These are phyloP conservation scores for Kradibia gibbosae DNA, from an alignment of 1,140 invertebrate species.

Conservation along the genomic window DNA sequence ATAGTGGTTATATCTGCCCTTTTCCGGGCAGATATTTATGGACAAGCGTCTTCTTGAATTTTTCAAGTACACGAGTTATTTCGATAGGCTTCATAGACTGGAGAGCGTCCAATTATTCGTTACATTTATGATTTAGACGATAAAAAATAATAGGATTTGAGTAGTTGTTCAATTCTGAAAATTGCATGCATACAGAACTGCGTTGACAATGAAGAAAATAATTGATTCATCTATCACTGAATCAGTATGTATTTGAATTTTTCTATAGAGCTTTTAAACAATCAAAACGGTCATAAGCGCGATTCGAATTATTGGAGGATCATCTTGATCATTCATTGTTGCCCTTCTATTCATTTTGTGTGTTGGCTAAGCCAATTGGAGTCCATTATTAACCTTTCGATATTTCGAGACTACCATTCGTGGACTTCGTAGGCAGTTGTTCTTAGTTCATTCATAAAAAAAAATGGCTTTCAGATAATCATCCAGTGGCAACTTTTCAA, in stretches of 20 bases:
- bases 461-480: background rate
- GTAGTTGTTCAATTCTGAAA: background rate
- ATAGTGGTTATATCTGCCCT: background rate
- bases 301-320: background rate
- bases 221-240: background rate
- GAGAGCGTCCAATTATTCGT: background rate
- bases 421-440: background rate
- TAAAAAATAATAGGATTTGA: background rate
- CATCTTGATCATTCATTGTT: background rate
- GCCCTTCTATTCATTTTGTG: background rate
- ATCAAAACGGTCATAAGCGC: background rate
- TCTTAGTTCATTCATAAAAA: background rate
- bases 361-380: constrained; percentile 1
- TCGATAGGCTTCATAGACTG: background rate
- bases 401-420: background rate
- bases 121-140: background rate
- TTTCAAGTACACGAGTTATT: background rate
- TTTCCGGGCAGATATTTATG: background rate
- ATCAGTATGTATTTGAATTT: background rate
- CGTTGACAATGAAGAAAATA: background rate
- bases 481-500: background rate
- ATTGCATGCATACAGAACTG: background rate
- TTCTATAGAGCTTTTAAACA: background rate
- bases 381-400: background rate
- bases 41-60: background rate